Percentiles rank a stretch among this genome's conserved stretches.
Evolutionary conservation across 2,113 vertebrate genomes (phyloP).

Genomic region (Clupea harengus): DNA sequence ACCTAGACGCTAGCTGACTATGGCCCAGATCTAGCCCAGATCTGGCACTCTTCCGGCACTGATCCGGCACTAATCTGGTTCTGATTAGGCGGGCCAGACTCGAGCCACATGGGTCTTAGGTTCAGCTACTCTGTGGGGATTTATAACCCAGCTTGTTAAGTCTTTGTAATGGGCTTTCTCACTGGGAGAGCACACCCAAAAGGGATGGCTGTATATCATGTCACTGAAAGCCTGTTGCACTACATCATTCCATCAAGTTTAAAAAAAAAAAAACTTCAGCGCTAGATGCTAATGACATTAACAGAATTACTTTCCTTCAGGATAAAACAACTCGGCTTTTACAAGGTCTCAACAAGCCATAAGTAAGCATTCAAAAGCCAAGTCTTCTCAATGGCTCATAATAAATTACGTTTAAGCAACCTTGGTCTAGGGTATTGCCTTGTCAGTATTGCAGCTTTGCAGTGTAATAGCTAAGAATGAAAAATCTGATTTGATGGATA

Average conservation of each 20-base stretch:
- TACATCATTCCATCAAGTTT: slow-evolving; percentile 40
- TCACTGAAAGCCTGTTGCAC: slow-evolving; percentile 43
- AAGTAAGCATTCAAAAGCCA: background rate
- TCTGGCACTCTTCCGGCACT: background rate
- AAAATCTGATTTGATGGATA: background rate
- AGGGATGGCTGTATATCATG: slow-evolving; percentile 51
- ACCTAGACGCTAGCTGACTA: background rate
- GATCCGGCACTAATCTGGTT: background rate
- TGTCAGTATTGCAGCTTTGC: background rate
- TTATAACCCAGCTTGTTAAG: slow-evolving; percentile 51
- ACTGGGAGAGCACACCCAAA: slow-evolving; percentile 40
- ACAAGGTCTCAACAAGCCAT: background rate
- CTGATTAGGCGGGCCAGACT: no score
- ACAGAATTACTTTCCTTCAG: slow-evolving; percentile 46
- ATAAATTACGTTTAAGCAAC: background rate
- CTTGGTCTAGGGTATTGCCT: background rate
- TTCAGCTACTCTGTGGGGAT: slow-evolving; percentile 53
- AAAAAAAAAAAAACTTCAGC: background rate
- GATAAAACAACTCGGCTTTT: background rate
- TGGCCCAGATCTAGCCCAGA: background rate
- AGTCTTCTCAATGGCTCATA: background rate
- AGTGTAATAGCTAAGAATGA: background rate
- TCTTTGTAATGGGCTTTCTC: slow-evolving; percentile 57
- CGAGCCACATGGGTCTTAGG: background rate
- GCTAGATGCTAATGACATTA: slow-evolving; percentile 52